phyloP scores from a whole-genome alignment of 1,140 invertebrate species.

The Musca domestica region DNA sequence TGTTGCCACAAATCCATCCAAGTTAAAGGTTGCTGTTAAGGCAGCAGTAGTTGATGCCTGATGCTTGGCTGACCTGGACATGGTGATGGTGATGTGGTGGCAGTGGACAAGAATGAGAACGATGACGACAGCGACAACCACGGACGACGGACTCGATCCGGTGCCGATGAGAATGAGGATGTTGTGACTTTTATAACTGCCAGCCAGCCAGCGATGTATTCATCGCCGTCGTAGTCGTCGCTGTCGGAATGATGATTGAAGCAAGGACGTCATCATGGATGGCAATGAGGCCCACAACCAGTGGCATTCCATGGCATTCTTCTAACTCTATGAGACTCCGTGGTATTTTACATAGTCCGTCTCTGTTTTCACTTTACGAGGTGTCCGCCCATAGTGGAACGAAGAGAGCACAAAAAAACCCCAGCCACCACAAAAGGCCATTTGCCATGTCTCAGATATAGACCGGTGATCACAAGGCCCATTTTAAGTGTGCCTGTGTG shows the following conservation, averaged over 20 bases:
- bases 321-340: background rate
- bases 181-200: constrained; percentile 13
- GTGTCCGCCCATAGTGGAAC: constrained; percentile 8
- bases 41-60: no score
- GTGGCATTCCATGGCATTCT: background rate
- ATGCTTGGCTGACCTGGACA: no score
- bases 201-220: background rate
- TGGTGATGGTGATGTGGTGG: background rate
- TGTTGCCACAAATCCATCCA: no score
- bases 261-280: constrained; percentile 5
- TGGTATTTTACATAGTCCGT: no score
- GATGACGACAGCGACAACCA: background rate
- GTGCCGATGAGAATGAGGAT: no score
- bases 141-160: background rate
- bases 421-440: no score
- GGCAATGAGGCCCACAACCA: background rate
- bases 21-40: no score
- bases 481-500: no score
- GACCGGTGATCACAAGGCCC: no score
- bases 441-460: no score
- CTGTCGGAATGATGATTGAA: background rate
- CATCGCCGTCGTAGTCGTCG: background rate
- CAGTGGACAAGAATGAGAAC: background rate
- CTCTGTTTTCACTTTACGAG: no score
- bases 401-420: no score